phyloP scores from a whole-genome alignment of 2,113 vertebrate species.

The Montifringilla adamsi region DNA sequence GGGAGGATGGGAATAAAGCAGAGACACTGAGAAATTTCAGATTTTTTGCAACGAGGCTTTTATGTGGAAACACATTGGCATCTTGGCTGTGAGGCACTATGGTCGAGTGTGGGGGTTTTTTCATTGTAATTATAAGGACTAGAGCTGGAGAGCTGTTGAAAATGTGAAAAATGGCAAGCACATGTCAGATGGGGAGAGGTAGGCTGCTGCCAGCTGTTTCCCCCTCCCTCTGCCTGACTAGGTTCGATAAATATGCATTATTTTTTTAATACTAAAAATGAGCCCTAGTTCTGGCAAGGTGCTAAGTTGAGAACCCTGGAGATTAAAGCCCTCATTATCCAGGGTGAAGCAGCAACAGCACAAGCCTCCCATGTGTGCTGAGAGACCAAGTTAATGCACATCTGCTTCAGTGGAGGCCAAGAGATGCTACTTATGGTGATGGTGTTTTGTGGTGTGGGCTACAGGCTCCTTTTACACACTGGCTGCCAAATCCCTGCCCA shows the following conservation, averaged over 20 bases:
- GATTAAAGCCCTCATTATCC: neutral
- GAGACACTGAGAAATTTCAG: conserved; percentile 4
- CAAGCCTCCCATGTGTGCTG: fast-evolving
- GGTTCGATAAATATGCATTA: conserved; percentile 31
- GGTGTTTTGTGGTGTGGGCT: neutral
- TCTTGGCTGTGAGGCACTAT: neutral
- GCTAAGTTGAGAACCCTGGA: conserved; percentile 10
- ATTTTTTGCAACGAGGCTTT: neutral
- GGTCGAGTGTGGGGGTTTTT: neutral
- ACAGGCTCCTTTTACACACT: neutral
- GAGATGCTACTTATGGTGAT: neutral
- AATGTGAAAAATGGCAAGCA: conserved; percentile 1
- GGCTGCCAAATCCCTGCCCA: neutral
- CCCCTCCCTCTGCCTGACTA: neutral
- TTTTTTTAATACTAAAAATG: conserved; percentile 29
- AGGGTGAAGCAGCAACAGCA: neutral
- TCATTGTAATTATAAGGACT: conserved; percentile 4
- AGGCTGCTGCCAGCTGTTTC: conserved; percentile 35
- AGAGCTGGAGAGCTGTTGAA: conserved; percentile 39
- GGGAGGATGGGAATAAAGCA: conserved; percentile 30
- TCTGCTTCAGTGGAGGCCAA: neutral
- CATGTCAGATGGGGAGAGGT: conserved; percentile 27
- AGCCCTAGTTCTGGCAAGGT: conserved; percentile 34
- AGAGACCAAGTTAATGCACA: neutral
- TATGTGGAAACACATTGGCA: conserved; percentile 7